Conservation (phyloP, 35 echinoderm and acorn worm species). For the Ptychodera flava region DNA sequence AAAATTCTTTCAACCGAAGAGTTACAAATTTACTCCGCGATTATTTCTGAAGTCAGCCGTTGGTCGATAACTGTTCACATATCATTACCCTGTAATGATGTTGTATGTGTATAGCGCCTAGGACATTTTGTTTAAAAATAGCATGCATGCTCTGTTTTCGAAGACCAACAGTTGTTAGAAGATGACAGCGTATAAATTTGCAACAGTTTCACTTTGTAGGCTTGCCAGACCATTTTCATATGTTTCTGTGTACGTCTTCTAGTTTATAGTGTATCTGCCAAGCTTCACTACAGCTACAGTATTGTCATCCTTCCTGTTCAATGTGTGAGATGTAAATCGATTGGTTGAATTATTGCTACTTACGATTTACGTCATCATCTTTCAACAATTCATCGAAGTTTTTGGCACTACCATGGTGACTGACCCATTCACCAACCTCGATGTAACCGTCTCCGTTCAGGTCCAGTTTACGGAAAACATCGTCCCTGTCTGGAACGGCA, state of each 20-base stretch:
- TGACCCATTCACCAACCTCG: not conserved
- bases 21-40: too few relatives aligned
- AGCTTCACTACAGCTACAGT: not conserved
- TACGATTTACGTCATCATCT: not conserved
- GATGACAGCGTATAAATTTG: not conserved
- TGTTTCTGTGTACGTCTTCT: not conserved
- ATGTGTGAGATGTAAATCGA: too few relatives aligned
- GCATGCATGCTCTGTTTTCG: too few relatives aligned
- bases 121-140: too few relatives aligned
- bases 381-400: not conserved
- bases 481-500: not conserved
- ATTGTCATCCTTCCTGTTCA: not conserved
- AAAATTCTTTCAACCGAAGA: too few relatives aligned
- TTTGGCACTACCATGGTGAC: not conserved
- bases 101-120: too few relatives aligned
- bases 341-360: too few relatives aligned
- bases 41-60: too few relatives aligned
- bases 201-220: not conserved
- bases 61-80: too few relatives aligned
- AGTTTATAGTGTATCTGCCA: not conserved
- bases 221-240: not conserved
- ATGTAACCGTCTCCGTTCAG: not conserved
- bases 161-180: not conserved
- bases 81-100: too few relatives aligned
- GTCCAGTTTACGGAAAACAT: not conserved